A percentile compares a stretch with the other conserved stretches of the same genome.
These are phyloP conservation scores for Melanotaenia boesemani DNA, from an alignment of 2,797 vertebrate genomes.

Conservation along the genomic window DNA sequence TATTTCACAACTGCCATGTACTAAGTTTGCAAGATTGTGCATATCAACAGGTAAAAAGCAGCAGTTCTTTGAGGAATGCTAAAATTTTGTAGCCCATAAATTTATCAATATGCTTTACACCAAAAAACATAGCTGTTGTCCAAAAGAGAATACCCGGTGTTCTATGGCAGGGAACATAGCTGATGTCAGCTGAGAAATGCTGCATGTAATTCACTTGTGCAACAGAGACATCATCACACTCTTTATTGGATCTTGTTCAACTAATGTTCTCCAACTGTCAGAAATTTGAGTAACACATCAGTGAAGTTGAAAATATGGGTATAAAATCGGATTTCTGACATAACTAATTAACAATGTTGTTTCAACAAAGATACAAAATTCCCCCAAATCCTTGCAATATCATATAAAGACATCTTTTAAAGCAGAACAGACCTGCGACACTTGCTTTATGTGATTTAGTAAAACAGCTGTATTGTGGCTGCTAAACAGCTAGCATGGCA, in stretches of 20 bases:
- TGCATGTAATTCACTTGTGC: conserved; percentile 8
- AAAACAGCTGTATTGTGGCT: no score
- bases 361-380: background rate
- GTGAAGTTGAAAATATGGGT: background rate
- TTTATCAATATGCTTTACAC: background rate
- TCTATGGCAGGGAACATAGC: background rate
- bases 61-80: background rate
- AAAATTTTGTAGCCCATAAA: no score
- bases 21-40: conserved; percentile 4
- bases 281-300: background rate
- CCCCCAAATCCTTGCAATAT: no score
- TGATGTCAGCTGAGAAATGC: conserved; percentile 1
- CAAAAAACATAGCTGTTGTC: background rate
- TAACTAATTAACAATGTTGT: background rate
- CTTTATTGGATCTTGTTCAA: conserved; percentile 6
- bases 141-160: background rate
- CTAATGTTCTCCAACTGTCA: background rate
- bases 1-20: conserved; percentile 34
- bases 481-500: no score
- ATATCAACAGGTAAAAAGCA: background rate
- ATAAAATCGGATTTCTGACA: background rate
- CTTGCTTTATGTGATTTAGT: no score
- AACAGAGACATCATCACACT: conserved; percentile 12
- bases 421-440: no score
- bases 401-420: no score